phyloP scores from a whole-genome alignment of 2,113 vertebrate species.

The Neogale vison region DNA sequence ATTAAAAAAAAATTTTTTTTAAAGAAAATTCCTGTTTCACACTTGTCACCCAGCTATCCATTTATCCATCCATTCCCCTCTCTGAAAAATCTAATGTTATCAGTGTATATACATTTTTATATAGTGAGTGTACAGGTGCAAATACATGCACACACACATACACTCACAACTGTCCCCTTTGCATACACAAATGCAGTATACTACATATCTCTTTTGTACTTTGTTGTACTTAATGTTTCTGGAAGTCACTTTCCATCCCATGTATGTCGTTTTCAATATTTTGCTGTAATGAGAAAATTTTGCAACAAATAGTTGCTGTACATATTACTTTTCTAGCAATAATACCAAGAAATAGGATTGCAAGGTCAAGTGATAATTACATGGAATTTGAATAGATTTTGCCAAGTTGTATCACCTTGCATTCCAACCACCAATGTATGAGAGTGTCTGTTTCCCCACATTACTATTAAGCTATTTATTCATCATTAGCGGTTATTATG shows the following conservation, averaged over 20 bases:
- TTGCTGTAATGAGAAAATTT: not conserved
- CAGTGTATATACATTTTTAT: not conserved
- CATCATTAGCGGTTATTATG: slow-evolving; percentile 28
- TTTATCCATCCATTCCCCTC: not conserved
- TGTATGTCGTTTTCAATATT: not conserved
- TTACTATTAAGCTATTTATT: slow-evolving; percentile 23
- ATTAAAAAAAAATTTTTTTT: no score
- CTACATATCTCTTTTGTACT: not conserved
- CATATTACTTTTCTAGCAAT: not conserved
- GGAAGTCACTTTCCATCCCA: not conserved
- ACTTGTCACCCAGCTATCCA: not conserved
- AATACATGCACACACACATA: not conserved
- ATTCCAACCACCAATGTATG: not conserved
- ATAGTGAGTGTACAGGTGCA: not conserved
- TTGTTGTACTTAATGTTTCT: not conserved
- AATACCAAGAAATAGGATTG: not conserved
- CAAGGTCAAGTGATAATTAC: not conserved
- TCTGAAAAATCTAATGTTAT: not conserved
- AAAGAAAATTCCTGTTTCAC: not conserved
- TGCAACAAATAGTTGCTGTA: not conserved
- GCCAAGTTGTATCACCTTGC: not conserved
- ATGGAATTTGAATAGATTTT: not conserved
- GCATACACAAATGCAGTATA: not conserved
- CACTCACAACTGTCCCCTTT: not conserved
- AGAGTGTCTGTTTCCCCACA: not conserved